Conservation (phyloP, 2,113 vertebrate species). For the Muntiacus reevesi region DNA sequence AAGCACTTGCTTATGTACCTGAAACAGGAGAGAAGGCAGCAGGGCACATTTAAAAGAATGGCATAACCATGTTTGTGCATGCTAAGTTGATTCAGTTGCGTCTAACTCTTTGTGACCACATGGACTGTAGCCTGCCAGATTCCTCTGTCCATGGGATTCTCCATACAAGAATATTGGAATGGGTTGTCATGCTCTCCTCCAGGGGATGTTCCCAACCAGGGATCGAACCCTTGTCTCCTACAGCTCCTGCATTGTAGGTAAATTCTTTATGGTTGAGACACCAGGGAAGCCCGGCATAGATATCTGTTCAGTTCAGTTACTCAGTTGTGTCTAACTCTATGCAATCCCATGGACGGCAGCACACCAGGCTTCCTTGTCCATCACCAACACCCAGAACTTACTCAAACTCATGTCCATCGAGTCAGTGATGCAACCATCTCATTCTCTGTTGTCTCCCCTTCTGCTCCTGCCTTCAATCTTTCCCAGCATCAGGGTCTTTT, state of each 20-base stretch:
- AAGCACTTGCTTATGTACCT: not conserved
- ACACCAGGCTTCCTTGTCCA: not conserved
- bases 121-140: not conserved
- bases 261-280: not conserved
- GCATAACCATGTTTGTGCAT: not conserved
- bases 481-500: too few relatives aligned
- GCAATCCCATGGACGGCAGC: not conserved
- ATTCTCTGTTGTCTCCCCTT: too few relatives aligned
- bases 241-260: not conserved
- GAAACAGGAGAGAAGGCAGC: not conserved
- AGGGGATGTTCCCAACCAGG: not conserved
- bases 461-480: too few relatives aligned
- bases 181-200: not conserved
- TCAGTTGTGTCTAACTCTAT: not conserved
- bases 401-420: not conserved
- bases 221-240: not conserved
- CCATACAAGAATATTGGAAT: not conserved
- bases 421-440: not conserved
- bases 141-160: not conserved
- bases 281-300: not conserved
- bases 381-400: not conserved
- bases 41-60: not conserved
- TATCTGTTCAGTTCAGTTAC: not conserved
- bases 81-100: not conserved
- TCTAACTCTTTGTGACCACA: not conserved